phyloP scores from a whole-genome alignment of 2,113 vertebrate species.

The Sphaerodactylus townsendi region DNA sequence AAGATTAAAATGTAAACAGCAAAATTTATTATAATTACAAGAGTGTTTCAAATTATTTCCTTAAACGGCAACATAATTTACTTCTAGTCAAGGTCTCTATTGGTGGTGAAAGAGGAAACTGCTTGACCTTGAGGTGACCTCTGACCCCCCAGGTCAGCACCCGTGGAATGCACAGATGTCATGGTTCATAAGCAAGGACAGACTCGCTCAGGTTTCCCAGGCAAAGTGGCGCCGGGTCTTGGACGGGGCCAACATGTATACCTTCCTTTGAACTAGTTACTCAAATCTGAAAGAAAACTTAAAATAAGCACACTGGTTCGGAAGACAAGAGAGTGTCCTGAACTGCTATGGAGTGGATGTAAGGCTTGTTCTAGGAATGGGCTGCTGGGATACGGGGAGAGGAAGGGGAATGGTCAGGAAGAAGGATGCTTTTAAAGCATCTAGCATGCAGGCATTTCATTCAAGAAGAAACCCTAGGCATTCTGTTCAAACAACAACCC shows the following conservation, averaged over 20 bases:
- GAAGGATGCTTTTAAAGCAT: rapidly evolving
- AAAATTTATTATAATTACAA: conserved; percentile 83
- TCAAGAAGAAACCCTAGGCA: neutral
- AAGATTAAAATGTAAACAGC: conserved; percentile 82
- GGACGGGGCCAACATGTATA: conserved; percentile 76
- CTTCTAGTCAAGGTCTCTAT: conserved; percentile 75
- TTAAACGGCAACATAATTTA: conserved; percentile 78
- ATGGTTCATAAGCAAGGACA: conserved; percentile 80
- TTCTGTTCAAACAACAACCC: neutral
- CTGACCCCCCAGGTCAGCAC: conserved; percentile 82
- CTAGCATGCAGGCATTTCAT: neutral
- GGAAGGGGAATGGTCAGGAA: rapidly evolving
- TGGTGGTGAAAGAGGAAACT: conserved; percentile 84
- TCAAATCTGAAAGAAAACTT: conserved; percentile 65
- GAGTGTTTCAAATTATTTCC: conserved; percentile 81
- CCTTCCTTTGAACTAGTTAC: conserved; percentile 71
- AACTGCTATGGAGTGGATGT: neutral
- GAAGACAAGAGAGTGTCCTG: neutral
- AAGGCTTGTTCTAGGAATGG: neutral
- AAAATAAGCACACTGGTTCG: conserved; percentile 3
- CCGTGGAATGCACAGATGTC: conserved; percentile 88
- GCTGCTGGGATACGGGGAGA: neutral
- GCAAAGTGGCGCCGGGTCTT: conserved; percentile 82
- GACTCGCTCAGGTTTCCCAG: conserved; percentile 81
- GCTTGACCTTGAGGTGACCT: conserved; percentile 78